Percentiles rank a stretch among this genome's conserved stretches.
Conservation (phyloP, 64 coral and sea anemone species). For the Actinia tenebrosa region DNA sequence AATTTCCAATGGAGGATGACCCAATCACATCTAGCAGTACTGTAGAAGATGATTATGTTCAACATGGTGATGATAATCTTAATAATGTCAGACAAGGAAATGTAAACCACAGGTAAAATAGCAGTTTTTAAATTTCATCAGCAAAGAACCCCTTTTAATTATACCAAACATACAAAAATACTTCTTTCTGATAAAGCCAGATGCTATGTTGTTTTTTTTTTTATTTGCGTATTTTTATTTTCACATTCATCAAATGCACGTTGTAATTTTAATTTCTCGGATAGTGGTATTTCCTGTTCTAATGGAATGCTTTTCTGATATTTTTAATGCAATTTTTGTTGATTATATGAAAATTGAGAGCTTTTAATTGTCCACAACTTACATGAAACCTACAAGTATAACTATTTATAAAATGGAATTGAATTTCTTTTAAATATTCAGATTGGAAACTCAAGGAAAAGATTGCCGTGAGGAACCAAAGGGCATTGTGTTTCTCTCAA, state of each 20-base stretch:
- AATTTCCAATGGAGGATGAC: not conserved
- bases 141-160: too few relatives aligned
- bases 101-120: not conserved
- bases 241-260: too few relatives aligned
- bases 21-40: not conserved
- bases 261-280: too few relatives aligned
- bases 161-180: too few relatives aligned
- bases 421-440: not conserved
- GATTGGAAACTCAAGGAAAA: constrained; percentile 29
- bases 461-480: constrained; percentile 33
- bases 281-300: too few relatives aligned
- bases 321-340: not conserved
- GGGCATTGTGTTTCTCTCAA: constrained; percentile 41
- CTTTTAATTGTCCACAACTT: too few relatives aligned
- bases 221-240: not conserved
- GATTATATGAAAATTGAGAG: not conserved
- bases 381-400: too few relatives aligned
- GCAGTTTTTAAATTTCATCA: not conserved
- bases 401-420: too few relatives aligned
- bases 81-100: not conserved
- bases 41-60: constrained; percentile 2
- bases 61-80: not conserved
- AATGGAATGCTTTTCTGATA: not conserved
- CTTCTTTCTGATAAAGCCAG: too few relatives aligned
- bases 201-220: too few relatives aligned